Evolutionary conservation across 2,888 invertebrate genomes (phyloP), one percentile per base, ranked within the genome.

Genomic region (Drosophila robusta): DNA sequence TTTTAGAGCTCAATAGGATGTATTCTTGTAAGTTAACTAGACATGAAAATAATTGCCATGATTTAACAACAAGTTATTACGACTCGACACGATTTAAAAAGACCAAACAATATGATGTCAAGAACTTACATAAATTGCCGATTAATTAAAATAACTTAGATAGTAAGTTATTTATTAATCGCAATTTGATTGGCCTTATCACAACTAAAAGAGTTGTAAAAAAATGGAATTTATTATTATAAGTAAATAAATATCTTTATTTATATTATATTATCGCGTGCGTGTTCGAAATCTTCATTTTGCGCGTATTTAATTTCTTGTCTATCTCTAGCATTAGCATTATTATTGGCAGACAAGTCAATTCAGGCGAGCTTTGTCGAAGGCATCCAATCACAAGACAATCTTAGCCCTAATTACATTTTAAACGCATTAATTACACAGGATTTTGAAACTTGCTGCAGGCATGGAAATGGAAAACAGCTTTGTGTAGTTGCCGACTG

Each of bases 401-500:
- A 58, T 51, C 50, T 12, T 39, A 24, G 7, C 5, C 18, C 50
- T 68, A 70, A 75, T 72, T 84, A 56, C 56, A 42, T 75, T 75
- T 42, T 44, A 9, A 54, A 36, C 22, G 39, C 34, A 77, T 58
- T 61, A 65, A 72, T 64, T 68, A 42, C n/a, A 36, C 49, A 0
- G 16, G 46, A 50, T 26, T n/a, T 56, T 32, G 16, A 6, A 7
- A 49, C 36, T 24, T 18, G 34, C 11, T 12, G 32, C 4, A 11
- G 24, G 47, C 44, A 62, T 61, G 57, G n/a, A 38, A 44, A 63
- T 64, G 9, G 7, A 11, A 46, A 57, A 24, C 12, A 24, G 54
- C 44, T 34, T 38, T 26, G 16, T 18, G 3, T 6, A 32, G 38
- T 29, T 11, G 18, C 5, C 46, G 41, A n/a, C 34, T 36, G 50